A percentile compares a stretch with the other conserved stretches of the same genome.
Conservation (phyloP, 2,888 invertebrate genomes). For the Noctua pronuba region DNA sequence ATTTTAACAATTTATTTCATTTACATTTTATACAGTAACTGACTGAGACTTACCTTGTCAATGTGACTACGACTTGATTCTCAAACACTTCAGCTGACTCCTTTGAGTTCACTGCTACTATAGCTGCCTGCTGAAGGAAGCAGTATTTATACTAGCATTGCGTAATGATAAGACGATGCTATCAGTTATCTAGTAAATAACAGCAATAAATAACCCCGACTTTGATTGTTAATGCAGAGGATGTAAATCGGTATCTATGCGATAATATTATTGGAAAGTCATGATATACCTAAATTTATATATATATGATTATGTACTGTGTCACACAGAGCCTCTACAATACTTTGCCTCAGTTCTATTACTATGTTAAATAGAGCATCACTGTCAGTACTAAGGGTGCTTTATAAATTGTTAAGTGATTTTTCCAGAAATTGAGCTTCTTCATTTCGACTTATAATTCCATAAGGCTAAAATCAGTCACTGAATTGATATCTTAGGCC, state of each 20-base stretch:
- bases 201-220: neutral
- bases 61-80: neutral
- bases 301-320: too few relatives aligned
- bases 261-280: neutral
- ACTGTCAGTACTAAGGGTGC: too few relatives aligned
- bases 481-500: too few relatives aligned
- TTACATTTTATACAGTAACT: too few relatives aligned
- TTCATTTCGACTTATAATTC: too few relatives aligned
- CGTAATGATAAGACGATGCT: neutral
- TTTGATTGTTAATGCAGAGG: neutral
- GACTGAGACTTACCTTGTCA: slow-evolving; percentile 13
- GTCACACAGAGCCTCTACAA: too few relatives aligned
- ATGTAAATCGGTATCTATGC: neutral
- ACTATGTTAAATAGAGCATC: too few relatives aligned
- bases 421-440: too few relatives aligned
- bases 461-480: too few relatives aligned
- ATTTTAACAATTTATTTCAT: too few relatives aligned
- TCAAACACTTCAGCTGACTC: slow-evolving; percentile 6
- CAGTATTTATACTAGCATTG: slow-evolving; percentile 20
- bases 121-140: neutral
- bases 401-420: too few relatives aligned
- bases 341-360: too few relatives aligned
- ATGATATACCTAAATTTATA: neutral
- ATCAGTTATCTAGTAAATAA: neutral
- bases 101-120: slow-evolving; percentile 3